phyloP scores from a whole-genome alignment of 2,888 invertebrate genomes.

The Pammene fasciana region DNA sequence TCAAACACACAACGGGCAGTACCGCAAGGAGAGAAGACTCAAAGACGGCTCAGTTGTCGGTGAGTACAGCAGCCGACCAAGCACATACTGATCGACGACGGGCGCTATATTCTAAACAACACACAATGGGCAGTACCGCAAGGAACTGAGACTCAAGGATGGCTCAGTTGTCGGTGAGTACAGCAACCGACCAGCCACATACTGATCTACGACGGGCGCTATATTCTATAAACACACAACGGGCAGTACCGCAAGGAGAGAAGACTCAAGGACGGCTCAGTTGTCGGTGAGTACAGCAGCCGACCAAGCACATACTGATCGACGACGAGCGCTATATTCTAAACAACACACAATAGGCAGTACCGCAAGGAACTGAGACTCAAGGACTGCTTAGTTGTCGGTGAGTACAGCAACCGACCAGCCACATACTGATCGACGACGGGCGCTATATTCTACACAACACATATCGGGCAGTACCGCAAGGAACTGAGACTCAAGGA shows the following conservation, averaged over 20 bases:
- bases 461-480: conserved; percentile 93
- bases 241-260: conserved; percentile 95
- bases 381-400: too few species aligned
- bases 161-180: too few species aligned
- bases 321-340: conserved; percentile 70
- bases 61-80: conserved; percentile 82
- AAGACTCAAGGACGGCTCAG: conserved; percentile 92
- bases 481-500: conserved; percentile 94
- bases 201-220: too few species aligned
- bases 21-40: conserved; percentile 92
- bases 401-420: too few species aligned
- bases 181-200: too few species aligned
- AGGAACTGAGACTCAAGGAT: conserved; percentile 93
- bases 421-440: too few species aligned
- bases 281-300: conserved; percentile 79
- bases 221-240: too few species aligned
- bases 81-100: conserved; percentile 88
- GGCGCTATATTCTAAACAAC: too few species aligned
- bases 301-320: conserved; percentile 91
- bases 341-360: too few species aligned
- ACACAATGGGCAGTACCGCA: conserved; percentile 94
- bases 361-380: conserved; percentile 94
- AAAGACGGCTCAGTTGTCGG: conserved; percentile 91
- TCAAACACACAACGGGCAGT: conserved; percentile 94
- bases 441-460: too few species aligned